Base-by-base conservation (phyloP, 2,113 vertebrate species). In the Brachirus orientalis region DNA sequence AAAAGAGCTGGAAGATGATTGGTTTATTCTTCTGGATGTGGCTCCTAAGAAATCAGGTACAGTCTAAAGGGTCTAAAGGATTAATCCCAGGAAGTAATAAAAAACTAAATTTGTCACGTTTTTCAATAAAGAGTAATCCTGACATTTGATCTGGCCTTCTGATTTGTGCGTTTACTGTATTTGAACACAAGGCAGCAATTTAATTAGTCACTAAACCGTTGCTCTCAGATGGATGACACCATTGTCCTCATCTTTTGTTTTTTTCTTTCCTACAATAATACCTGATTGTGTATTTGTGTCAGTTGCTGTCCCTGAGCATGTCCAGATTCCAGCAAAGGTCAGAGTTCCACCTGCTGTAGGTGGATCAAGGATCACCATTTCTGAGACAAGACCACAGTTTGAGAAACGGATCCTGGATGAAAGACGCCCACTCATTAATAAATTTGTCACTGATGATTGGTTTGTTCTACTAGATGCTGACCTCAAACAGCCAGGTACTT, bases 381-480 rank as follows among this genome's bases (percentile, higher is more conserved):
- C 66, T 6, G 78, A 77, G 68, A 69, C 3, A 4, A 80, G 63
- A 45, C 81, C 85, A 4, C 63, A 40, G 55, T 90, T 86, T 85
- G 88, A 80, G 82, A 62, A 55, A 45, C 61, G 79, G 51, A 74
- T 89, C 82, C 68, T 72, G 72, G 71, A 86, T 33, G 86, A 86
- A 72, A 89, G 86, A 72, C 72, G 0, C 36, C 75, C 63, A 1
- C 13, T 35, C 51, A 7, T 57, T 11, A 59, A 66, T 2, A 75
- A 79, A 17, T 77, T 72, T 38, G 64, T 60, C 55, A 53, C 41
- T 69, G 89, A 86, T 62, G 88, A 92, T 57, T 93, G 92, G 91
- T 93, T 90, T 86, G 69, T 82, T 80, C 85, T 91, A 1, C 84
- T 92, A 20, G 89, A 89, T 47, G 41, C 22, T 82, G 87, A 44